Base-by-base conservation (phyloP, 1,140 invertebrate genomes). In the Mercenaria mercenaria region DNA sequence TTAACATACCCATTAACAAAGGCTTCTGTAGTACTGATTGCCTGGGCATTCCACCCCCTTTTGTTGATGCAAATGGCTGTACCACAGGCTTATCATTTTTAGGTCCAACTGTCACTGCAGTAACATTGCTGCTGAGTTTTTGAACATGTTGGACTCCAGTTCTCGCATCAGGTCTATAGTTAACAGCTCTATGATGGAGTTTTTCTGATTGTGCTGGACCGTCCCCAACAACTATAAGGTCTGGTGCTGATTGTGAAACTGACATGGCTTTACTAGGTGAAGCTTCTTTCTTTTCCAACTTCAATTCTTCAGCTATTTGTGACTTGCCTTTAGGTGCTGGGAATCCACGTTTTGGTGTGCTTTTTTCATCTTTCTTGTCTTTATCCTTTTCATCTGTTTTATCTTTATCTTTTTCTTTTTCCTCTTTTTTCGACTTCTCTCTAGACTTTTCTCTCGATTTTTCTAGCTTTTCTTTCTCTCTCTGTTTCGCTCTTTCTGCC, bases 281-380 rank as follows among this genome's bases (percentile, higher is more conserved):
- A 11, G 0, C 34, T 0, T 47, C 47, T 29, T 59, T 81, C 2
- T n/a, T 32, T 39, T 85, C 83, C 43, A 26, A 1, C 41, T 76
- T 85, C 13, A 85, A 20, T 26, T 37, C 18, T 0, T 34, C 67
- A 2, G 29, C 34, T 23, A 85, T 50, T 52, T 56, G 2, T 3
- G 64, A 67, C 67, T 85, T 85, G 6, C 56, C 83, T 56, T 37
- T 80, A 20, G 86, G 86, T 37, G 86, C 86, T 32, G 86, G 86
- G 0, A 88, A 81, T 29, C 72, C 52, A 29, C 52, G 64, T 47
- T 43, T 79, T 23, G 50, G 26, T 29, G 52, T 41, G 59, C 47
- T 29, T 47, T 43, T 87, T 2, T 87, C 85, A 77, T 79, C 83
- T 29, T 85, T 85, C 11, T 56, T 18, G 39, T 41, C 39, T 64